These are phyloP conservation scores for Halocaridina rubra DNA, from an alignment of 2,888 invertebrate species.

Conservation along the genomic window DNA sequence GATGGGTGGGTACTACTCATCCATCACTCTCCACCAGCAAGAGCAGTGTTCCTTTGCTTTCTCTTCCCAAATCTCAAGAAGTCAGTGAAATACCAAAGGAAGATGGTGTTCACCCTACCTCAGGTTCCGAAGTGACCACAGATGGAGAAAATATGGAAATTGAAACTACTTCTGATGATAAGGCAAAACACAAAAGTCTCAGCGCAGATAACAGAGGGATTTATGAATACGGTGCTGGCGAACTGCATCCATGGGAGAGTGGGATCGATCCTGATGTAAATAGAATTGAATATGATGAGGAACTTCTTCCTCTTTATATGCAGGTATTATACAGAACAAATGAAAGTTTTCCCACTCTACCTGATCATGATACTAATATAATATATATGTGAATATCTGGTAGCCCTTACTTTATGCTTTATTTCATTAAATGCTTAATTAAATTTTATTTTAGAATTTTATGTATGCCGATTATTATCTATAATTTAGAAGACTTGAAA, in stretches of 20 bases:
- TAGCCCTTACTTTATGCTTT: not conserved
- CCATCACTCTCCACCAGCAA: conserved; percentile 12
- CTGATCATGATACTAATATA: not conserved
- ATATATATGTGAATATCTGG: not conserved
- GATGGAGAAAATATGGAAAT: not conserved
- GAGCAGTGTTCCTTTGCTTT: not conserved
- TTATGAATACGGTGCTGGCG: conserved; percentile 40
- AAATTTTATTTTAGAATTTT: not conserved
- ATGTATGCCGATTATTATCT: not conserved
- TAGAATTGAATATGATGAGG: conserved; percentile 27
- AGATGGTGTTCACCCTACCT: not conserved
- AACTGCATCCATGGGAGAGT: conserved; percentile 27
- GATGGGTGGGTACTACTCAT: conserved; percentile 42
- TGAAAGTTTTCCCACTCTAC: not conserved
- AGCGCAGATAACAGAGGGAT: conserved; percentile 11
- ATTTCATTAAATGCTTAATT: not conserved
- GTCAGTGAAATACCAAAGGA: not conserved
- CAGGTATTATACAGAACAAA: too few relatives aligned
- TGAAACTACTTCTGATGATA: not conserved
- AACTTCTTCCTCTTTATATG: conserved; percentile 24
- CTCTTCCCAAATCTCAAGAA: not conserved
- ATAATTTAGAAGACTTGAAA: not conserved
- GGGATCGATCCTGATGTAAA: conserved; percentile 24
- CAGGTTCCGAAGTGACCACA: not conserved
- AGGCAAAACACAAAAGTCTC: conserved; percentile 10